A percentile compares a stretch with the other conserved stretches of the same genome.
phyloP scores from a whole-genome alignment of 1,140 invertebrate genomes.

The Brachionus rubens region DNA sequence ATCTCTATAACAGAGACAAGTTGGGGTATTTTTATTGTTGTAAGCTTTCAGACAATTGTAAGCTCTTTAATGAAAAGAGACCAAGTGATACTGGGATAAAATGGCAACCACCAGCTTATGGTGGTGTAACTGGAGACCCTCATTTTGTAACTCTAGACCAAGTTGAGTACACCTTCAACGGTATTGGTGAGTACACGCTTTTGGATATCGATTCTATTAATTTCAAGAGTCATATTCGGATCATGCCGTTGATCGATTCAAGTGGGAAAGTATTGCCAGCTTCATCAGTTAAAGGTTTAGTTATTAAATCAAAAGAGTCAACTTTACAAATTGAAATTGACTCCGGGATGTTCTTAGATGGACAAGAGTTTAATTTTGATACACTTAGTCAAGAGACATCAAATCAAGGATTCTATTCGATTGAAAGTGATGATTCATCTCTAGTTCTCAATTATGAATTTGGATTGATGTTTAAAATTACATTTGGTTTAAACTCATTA shows the following conservation, averaged over 20 bases:
- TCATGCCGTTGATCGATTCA: not conserved
- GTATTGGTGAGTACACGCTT: constrained; percentile 86
- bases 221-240: constrained; percentile 47
- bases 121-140: constrained; percentile 82
- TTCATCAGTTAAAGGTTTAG: not conserved
- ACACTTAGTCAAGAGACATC: too few relatives aligned
- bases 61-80: constrained; percentile 6
- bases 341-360: too few relatives aligned
- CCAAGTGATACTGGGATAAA: not conserved
- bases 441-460: too few relatives aligned
- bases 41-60: not conserved
- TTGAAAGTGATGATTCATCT: too few relatives aligned
- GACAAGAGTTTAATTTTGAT: too few relatives aligned
- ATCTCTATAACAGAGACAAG: not conserved
- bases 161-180: constrained; percentile 86
- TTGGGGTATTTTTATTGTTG: not conserved
- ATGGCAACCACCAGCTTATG: constrained; percentile 48
- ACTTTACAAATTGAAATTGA: too few relatives aligned
- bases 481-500: too few relatives aligned
- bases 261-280: not conserved
- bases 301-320: too few relatives aligned
- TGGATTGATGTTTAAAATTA: too few relatives aligned
- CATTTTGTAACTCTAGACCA: constrained; percentile 88
- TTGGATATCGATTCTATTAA: constrained; percentile 55
- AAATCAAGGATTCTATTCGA: too few relatives aligned